A percentile compares a stretch with the other conserved stretches of the same genome.
phyloP scores from a whole-genome alignment of 2,113 vertebrate species.

The Furnarius figulus region DNA sequence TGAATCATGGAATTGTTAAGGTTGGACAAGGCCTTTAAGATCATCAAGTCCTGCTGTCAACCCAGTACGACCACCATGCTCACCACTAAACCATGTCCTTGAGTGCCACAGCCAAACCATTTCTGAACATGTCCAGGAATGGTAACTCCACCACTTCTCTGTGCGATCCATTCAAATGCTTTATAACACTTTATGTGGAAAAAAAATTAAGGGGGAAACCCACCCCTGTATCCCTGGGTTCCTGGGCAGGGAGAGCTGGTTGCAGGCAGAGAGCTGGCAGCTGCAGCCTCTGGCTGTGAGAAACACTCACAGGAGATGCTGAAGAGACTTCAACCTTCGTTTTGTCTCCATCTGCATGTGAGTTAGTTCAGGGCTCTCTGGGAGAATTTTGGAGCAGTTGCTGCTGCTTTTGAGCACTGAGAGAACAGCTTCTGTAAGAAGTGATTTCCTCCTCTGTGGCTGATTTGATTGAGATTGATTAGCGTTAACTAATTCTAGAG shows the following conservation, averaged over 20 bases:
- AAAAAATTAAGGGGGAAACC: background rate
- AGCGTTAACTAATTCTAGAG: background rate
- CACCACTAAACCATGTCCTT: background rate
- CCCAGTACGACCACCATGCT: accelerated
- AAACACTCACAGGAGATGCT: background rate
- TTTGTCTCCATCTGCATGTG: accelerated
- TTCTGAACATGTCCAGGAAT: background rate
- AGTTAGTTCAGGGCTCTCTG: background rate
- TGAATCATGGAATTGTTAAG: background rate
- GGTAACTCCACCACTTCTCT: background rate
- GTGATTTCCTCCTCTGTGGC: background rate
- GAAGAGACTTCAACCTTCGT: background rate
- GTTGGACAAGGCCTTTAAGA: background rate
- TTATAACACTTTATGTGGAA: background rate
- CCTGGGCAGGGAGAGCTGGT: background rate
- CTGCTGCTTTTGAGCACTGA: background rate
- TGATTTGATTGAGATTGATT: background rate
- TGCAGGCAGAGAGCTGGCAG: background rate
- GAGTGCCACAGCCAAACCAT: background rate
- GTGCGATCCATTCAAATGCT: too few relatives aligned
- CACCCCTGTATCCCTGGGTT: accelerated
- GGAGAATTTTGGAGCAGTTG: background rate
- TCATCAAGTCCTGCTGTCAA: background rate
- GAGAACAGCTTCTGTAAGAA: background rate
- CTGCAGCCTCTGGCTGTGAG: background rate